Percentiles rank a stretch among this genome's conserved stretches.
These are phyloP conservation scores for Microctenopoma stevenorrisi DNA, from an alignment of 2,797 vertebrate species.

Conservation along the genomic window DNA sequence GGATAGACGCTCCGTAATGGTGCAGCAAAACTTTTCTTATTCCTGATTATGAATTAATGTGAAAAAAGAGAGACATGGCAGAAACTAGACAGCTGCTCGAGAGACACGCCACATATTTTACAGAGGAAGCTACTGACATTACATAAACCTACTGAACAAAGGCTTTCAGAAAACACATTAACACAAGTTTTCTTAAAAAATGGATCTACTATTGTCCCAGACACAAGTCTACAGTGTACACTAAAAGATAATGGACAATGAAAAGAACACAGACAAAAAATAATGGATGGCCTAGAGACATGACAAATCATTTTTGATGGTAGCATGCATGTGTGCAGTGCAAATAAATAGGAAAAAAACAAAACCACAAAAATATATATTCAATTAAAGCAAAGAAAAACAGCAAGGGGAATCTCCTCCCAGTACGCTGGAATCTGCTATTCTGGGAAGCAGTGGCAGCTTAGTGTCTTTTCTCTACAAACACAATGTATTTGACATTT, in stretches of 20 bases:
- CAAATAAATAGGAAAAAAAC: constrained; percentile 38
- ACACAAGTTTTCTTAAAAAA: constrained; percentile 46
- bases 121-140: constrained; percentile 69
- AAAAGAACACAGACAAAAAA: constrained; percentile 44
- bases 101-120: constrained; percentile 71
- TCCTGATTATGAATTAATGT: constrained; percentile 47
- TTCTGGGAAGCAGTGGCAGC: constrained; percentile 64
- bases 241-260: constrained; percentile 50
- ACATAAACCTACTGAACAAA: constrained; percentile 72
- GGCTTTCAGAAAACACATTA: constrained; percentile 57
- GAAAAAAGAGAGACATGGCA: constrained; percentile 83
- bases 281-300: constrained; percentile 46
- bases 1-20: constrained; percentile 40
- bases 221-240: constrained; percentile 66
- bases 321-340: constrained; percentile 74
- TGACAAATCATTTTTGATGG: constrained; percentile 55
- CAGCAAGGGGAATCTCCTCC: constrained; percentile 43
- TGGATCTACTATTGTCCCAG: constrained; percentile 51
- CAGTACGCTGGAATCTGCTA: constrained; percentile 30
- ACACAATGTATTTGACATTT: constrained; percentile 23
- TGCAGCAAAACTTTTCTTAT: constrained; percentile 54
- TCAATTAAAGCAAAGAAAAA: constrained; percentile 49
- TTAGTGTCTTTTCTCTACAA: constrained; percentile 42
- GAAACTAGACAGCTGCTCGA: constrained; percentile 59
- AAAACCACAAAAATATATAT: constrained; percentile 46